Evolutionary conservation across 2,113 vertebrate species (phyloP).

Genomic region (Rallus limicola): DNA sequence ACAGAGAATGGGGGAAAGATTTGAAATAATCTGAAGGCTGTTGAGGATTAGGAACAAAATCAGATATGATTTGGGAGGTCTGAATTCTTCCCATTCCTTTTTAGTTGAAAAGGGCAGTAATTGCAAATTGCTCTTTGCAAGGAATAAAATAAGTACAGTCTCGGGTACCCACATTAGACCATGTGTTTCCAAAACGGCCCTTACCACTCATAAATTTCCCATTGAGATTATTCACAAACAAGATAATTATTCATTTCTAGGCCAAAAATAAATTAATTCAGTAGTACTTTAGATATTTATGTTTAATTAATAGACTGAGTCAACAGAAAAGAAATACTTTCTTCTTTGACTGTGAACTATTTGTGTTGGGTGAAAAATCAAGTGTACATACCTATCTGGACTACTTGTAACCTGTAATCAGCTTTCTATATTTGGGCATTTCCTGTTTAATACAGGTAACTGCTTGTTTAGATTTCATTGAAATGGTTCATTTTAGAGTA

Average conservation of each 20-base stretch:
- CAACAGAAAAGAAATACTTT: background rate
- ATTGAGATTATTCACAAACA: background rate
- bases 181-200: background rate
- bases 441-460: background rate
- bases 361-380: background rate
- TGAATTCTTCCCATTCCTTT: background rate
- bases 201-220: background rate
- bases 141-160: background rate
- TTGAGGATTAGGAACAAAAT: background rate
- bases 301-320: background rate
- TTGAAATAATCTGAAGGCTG: background rate
- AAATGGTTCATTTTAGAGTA: background rate
- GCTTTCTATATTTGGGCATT: background rate
- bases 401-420: background rate
- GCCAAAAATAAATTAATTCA: background rate
- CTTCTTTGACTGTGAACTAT: background rate
- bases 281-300: background rate
- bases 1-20: background rate
- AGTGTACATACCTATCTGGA: background rate
- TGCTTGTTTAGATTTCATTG: background rate
- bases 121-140: background rate
- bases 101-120: background rate
- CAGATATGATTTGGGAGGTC: background rate
- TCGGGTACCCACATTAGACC: background rate
- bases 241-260: constrained; percentile 9